Conservation (phyloP, 2,888 invertebrate genomes). For the Auanema freiburgensis region DNA sequence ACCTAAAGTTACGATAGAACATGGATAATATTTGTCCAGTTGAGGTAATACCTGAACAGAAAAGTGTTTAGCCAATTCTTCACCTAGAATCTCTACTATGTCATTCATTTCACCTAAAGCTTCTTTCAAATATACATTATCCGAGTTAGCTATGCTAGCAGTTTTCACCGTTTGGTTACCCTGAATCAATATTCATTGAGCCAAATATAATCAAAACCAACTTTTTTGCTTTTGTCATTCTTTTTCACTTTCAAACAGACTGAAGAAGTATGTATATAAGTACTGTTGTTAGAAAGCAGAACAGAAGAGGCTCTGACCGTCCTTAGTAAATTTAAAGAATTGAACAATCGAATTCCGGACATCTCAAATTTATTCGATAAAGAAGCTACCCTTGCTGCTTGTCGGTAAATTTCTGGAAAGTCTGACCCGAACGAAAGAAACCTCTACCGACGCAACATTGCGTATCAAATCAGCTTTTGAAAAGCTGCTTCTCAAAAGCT, state of each 20-base stretch:
- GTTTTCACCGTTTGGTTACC: constrained; percentile 8
- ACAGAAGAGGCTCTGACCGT: no score
- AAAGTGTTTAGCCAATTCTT: constrained; percentile 30
- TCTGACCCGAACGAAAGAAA: no score
- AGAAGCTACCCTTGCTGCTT: no score
- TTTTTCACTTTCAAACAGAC: constrained; percentile 9
- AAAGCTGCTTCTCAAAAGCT: no score
- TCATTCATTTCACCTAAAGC: constrained; percentile 38
- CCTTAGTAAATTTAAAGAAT: no score
- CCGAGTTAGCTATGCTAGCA: background rate
- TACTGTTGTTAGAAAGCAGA: no score
- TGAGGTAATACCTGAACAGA: constrained; percentile 27
- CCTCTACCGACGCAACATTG: no score
- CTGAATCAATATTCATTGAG: background rate
- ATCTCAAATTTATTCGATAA: no score
- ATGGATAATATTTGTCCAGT: background rate
- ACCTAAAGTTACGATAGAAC: constrained; percentile 29
- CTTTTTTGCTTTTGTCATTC: constrained; percentile 15
- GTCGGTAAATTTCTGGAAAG: no score
- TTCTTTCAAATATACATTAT: constrained; percentile 26
- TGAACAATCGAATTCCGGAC: no score
- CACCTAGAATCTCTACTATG: constrained; percentile 33
- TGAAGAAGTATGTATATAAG: background rate
- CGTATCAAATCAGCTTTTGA: no score
- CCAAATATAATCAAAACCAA: background rate